Evolutionary conservation across 2,888 invertebrate genomes (phyloP).

Genomic region (Sarcophaga rosellei): DNA sequence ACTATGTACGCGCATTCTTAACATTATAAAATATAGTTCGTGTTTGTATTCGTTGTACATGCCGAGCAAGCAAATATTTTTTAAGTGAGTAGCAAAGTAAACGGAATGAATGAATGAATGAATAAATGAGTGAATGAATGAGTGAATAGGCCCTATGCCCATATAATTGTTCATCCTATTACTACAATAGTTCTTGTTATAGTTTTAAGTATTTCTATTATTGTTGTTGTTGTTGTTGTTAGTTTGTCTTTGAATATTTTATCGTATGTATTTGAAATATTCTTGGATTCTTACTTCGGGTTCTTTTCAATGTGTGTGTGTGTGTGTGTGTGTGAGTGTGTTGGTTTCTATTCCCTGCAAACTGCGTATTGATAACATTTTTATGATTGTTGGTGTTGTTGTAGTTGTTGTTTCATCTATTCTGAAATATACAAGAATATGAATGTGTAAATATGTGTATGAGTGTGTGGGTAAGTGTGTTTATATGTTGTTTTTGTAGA

Average conservation of each 20-base stretch:
- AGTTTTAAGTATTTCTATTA: constrained; percentile 54
- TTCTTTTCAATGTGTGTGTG: constrained; percentile 54
- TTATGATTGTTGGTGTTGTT: constrained; percentile 30
- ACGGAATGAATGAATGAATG: neutral
- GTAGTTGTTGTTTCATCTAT: constrained; percentile 34
- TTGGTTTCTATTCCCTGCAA: constrained; percentile 42
- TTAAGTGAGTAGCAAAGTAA: too few species aligned
- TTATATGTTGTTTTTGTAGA: constrained; percentile 51
- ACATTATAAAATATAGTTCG: neutral
- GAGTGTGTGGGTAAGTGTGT: neutral
- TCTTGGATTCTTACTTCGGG: constrained; percentile 67
- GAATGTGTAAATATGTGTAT: neutral
- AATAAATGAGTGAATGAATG: constrained; percentile 47
- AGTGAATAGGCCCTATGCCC: constrained; percentile 46
- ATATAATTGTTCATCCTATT: constrained; percentile 43
- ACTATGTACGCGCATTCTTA: too few species aligned
- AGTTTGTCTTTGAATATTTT: constrained; percentile 47
- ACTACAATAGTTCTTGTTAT: constrained; percentile 34
- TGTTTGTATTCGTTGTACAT: neutral
- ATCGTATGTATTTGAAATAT: constrained; percentile 39
- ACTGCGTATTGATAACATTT: constrained; percentile 68
- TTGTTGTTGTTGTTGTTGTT: constrained; percentile 41
- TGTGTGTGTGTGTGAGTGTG: neutral
- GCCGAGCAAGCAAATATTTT: neutral
- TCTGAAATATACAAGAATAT: neutral